A percentile compares a stretch with the other conserved stretches of the same genome.
phyloP scores from a whole-genome alignment of 2,797 vertebrate genomes.

The Pipistrellus pygmaeus region DNA sequence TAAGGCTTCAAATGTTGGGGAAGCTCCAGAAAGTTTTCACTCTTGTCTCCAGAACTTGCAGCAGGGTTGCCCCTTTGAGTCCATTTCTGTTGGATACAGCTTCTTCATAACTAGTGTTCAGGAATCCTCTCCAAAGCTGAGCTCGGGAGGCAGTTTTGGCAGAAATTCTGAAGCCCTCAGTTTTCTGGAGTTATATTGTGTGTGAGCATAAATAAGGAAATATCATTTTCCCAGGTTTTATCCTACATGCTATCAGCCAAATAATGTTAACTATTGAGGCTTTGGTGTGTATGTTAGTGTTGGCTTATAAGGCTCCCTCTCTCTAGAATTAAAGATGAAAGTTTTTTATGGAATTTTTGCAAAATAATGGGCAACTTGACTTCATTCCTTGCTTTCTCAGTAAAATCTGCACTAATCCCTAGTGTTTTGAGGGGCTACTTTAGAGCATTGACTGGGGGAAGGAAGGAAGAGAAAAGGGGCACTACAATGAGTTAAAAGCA shows the following conservation, averaged over 20 bases:
- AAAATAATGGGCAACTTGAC: background rate
- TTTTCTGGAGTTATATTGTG: constrained; percentile 6
- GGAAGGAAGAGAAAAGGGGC: background rate
- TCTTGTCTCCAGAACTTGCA: background rate
- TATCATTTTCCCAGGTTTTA: background rate
- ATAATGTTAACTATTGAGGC: background rate
- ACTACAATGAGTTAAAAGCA: background rate
- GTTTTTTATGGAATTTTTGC: background rate
- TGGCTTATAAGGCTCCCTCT: background rate
- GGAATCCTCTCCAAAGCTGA: background rate
- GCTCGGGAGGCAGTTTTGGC: background rate
- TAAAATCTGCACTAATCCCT: constrained; percentile 42
- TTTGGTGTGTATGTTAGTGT: constrained; percentile 37
- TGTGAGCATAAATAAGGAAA: constrained; percentile 29
- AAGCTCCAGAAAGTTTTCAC: background rate
- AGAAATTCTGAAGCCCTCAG: background rate
- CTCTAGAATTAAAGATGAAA: constrained; percentile 6
- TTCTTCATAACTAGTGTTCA: background rate
- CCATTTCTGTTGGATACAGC: background rate
- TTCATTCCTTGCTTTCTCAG: background rate
- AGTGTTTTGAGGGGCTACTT: background rate
- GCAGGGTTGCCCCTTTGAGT: background rate
- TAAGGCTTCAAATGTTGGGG: background rate
- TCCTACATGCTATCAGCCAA: background rate
- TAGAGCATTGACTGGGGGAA: background rate